A percentile compares a stretch with the other conserved stretches of the same genome.
Evolutionary conservation across 2,113 vertebrate species (phyloP).

Genomic region (Neodon shergylaensis): DNA sequence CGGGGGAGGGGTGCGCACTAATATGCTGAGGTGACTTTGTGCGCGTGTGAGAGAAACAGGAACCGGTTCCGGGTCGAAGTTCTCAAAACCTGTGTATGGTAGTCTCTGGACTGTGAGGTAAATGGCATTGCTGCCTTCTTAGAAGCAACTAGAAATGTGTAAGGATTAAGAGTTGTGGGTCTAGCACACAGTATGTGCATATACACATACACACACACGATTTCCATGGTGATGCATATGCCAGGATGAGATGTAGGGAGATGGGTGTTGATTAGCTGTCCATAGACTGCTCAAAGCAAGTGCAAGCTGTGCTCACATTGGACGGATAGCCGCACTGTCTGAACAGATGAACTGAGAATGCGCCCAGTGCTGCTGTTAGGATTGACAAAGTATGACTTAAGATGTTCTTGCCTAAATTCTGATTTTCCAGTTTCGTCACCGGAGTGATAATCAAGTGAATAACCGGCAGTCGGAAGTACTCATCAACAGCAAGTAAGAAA

Average conservation of each 20-base stretch:
- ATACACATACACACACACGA: background rate
- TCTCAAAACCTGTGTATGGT: slow-evolving; percentile 51
- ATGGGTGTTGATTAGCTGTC: background rate
- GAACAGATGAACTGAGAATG: background rate
- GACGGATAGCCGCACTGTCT: background rate
- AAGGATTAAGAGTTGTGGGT: background rate
- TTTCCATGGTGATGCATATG: background rate
- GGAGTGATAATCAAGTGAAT: slow-evolving; percentile 86
- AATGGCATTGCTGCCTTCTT: background rate
- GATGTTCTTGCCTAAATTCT: slow-evolving; percentile 53
- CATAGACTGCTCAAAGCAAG: background rate
- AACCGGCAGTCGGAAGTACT: slow-evolving; percentile 86
- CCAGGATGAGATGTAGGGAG: background rate
- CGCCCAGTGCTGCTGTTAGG: background rate
- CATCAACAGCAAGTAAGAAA: slow-evolving; percentile 83
- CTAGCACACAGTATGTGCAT: background rate
- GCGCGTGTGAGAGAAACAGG: slow-evolving; percentile 55
- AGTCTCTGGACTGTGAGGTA: background rate
- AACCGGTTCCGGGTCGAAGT: slow-evolving; percentile 27
- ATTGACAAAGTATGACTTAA: background rate
- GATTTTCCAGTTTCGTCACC: slow-evolving; percentile 85
- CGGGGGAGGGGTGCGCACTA: background rate
- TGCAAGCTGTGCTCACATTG: background rate
- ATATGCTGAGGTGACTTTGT: background rate
- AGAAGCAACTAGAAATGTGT: slow-evolving; percentile 1